Evolutionary conservation across 2,797 vertebrate genomes (phyloP).

Genomic region (Rhincodon typus): DNA sequence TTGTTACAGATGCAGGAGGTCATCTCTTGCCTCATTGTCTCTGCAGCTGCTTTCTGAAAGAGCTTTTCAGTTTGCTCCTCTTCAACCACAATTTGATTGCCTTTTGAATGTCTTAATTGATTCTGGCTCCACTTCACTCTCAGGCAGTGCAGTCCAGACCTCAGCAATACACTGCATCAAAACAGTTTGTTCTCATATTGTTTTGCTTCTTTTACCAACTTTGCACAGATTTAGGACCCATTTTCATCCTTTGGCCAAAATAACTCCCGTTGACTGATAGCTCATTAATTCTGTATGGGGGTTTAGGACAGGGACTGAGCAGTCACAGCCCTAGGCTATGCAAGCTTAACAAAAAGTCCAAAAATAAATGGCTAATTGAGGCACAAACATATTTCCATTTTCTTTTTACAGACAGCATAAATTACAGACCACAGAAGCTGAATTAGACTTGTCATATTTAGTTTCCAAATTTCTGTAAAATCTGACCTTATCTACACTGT

Average conservation of each 20-base stretch:
- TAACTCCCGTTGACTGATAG: background rate
- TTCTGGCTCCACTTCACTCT: too few species aligned
- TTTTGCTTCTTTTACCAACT: background rate
- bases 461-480: constrained; percentile 17
- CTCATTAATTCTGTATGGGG: background rate
- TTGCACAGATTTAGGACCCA: background rate
- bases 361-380: background rate
- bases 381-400: background rate
- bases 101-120: too few species aligned
- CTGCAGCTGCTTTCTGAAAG: too few species aligned
- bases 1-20: too few species aligned
- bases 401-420: constrained; percentile 9
- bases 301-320: background rate
- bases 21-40: too few species aligned
- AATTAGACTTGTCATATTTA: background rate
- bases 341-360: background rate
- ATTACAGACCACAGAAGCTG: background rate
- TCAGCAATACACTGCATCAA: too few species aligned
- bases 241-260: background rate
- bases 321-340: background rate
- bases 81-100: too few species aligned
- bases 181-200: too few species aligned
- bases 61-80: too few species aligned
- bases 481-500: constrained; percentile 12
- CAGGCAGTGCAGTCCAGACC: too few species aligned